Percentiles rank a stretch among this genome's conserved stretches.
Conservation (phyloP, 2,797 vertebrate genomes). For the Alosa sapidissima region DNA sequence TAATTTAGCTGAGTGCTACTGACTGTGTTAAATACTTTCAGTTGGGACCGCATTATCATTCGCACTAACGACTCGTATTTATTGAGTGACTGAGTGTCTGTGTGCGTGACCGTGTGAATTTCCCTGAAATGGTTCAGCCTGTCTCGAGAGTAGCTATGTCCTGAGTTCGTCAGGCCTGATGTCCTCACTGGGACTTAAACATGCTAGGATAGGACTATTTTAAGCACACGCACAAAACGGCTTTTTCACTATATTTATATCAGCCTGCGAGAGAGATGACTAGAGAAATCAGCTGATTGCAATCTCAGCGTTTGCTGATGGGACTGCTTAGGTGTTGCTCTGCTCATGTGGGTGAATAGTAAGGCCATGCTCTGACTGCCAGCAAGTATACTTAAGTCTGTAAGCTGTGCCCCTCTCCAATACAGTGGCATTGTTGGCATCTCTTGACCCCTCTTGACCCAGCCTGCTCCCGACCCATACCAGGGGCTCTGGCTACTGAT, state of each 20-base stretch:
- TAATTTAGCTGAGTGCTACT: background rate
- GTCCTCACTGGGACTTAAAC: background rate
- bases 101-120: slow-evolving; percentile 34
- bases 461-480: background rate
- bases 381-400: background rate
- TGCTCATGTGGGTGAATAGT: background rate
- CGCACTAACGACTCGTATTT: background rate
- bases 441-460: background rate
- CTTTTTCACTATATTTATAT: background rate
- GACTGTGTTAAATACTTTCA: background rate
- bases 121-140: slow-evolving; percentile 58
- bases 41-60: background rate
- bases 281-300: background rate
- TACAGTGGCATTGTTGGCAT: background rate
- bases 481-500: background rate
- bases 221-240: background rate
- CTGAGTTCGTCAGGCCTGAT: slow-evolving; percentile 26
- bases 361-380: background rate
- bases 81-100: background rate
- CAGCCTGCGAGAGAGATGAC: background rate
- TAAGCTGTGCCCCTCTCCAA: background rate
- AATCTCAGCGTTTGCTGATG: background rate
- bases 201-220: background rate
- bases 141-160: slow-evolving; percentile 51
- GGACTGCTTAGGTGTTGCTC: background rate